Base-by-base conservation (phyloP, 2,888 invertebrate genomes). In the Stenodema calcarata region DNA sequence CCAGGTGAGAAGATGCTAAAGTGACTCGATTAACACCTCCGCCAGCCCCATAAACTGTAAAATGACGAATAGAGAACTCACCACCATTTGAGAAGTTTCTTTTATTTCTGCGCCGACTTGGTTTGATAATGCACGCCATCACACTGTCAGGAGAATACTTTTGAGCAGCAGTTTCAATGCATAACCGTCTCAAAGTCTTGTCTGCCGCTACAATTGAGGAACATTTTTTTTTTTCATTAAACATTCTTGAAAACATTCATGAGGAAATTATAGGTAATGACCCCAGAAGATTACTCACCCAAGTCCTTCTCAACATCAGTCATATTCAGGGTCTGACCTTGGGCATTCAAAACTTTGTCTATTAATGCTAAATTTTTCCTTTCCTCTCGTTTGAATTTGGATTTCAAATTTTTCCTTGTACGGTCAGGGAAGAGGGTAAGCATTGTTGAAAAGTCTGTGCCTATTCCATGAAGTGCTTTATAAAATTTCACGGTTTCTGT, bases 371-470 rank as follows among this genome's bases (percentile, higher is more conserved):
- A 92, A 91, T 97, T 96, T 0, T 93, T 91, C 90, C 94, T 93
- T 90, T 98, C 98, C 91, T 99, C 99, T 89, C 96, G 95, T 90
- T 98, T 98, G 90, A 97, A 99, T 92, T 99, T 99, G 42, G 95
- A 92, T 91, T 98, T 98, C 12, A 99, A 92, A 90, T 98, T 98
- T 85, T 94, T 92, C 16, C 98, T 92, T 0, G 94, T 94, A 87
- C 98, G 93, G 69, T 94, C 94, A 0, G 96, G 95, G 92, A 98
- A 98, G 69, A 97, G 92, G 80, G 94, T 93, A 87, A 94, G 93
- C 96, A 99, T 98, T 82, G 98, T 92, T 6, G 96, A 94, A 91
- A 99, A 99, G 92, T 99, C 98, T 0, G 98, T 97, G 0, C 98
- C 98, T 80, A 98, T 93, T 11, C 95, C 95, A 89, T 96, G 97